These are phyloP conservation scores for Torymus texanus DNA, from an alignment of 2,888 invertebrate species.

Conservation along the genomic window DNA sequence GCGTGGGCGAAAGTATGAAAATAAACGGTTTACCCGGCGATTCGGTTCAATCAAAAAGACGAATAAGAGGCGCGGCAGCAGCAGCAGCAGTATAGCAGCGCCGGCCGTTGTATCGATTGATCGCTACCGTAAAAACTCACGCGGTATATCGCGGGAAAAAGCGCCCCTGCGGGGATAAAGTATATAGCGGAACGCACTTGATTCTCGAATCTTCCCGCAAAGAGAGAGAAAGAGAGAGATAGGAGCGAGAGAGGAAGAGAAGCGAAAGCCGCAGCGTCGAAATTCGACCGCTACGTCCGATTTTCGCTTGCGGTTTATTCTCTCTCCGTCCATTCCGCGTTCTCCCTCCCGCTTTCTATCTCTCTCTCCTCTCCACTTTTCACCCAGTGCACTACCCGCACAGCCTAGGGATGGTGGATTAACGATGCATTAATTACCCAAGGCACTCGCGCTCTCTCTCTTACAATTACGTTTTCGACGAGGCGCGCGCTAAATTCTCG, in stretches of 20 bases:
- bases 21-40: slow-evolving; percentile 12
- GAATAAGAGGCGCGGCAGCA: too few species aligned
- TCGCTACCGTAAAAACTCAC: neutral
- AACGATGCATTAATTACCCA: slow-evolving; percentile 70
- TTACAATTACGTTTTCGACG: slow-evolving; percentile 52
- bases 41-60: too few species aligned
- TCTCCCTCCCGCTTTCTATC: slow-evolving; percentile 30
- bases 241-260: neutral
- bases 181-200: slow-evolving; percentile 34
- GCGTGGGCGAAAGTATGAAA: slow-evolving; percentile 11
- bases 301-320: slow-evolving; percentile 37
- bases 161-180: slow-evolving; percentile 13
- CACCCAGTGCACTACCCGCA: slow-evolving; percentile 7
- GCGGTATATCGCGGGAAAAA: neutral
- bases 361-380: slow-evolving; percentile 17
- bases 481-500: slow-evolving; percentile 63
- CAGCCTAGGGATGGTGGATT: slow-evolving; percentile 65
- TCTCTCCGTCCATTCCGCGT: neutral
- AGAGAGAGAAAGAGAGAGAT: neutral
- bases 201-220: slow-evolving; percentile 17
- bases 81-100: too few species aligned
- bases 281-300: slow-evolving; percentile 56
- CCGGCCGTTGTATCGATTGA: neutral
- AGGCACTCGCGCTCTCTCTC: slow-evolving; percentile 42
- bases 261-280: slow-evolving; percentile 28